phyloP scores from a whole-genome alignment of 2,888 invertebrate species.

The Baronia brevicornis region DNA sequence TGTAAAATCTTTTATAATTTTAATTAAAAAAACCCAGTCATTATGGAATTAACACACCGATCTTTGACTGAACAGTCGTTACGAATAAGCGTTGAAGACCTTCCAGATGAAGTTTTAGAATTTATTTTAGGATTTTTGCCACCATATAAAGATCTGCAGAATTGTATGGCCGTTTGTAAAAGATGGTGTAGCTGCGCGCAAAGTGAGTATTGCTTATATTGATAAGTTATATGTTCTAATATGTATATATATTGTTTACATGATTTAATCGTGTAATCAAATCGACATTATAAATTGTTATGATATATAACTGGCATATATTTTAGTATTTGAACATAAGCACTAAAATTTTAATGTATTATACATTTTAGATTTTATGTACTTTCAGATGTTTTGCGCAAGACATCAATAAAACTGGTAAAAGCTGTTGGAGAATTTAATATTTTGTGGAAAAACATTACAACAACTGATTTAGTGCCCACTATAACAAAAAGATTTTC shows the following conservation, averaged over 20 bases:
- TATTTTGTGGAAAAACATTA: slow-evolving; percentile 82
- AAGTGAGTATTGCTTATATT: slow-evolving; percentile 77
- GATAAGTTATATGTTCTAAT: background rate
- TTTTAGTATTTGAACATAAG: background rate
- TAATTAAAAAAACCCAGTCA: too few relatives aligned
- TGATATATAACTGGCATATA: background rate
- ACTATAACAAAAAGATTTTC: slow-evolving; percentile 94
- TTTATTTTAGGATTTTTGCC: slow-evolving; percentile 92
- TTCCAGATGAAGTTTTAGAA: slow-evolving; percentile 96
- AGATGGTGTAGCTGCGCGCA: slow-evolving; percentile 89
- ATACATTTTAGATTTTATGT: slow-evolving; percentile 18
- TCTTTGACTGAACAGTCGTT: slow-evolving; percentile 44
- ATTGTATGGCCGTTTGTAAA: slow-evolving; percentile 89
- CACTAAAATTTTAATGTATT: background rate
- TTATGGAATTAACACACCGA: slow-evolving; percentile 54
- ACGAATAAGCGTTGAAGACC: slow-evolving; percentile 73
- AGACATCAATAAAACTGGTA: slow-evolving; percentile 82
- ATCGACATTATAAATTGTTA: too few relatives aligned
- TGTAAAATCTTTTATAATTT: too few relatives aligned
- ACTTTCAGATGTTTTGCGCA: slow-evolving; percentile 84
- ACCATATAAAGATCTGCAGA: slow-evolving; percentile 92
- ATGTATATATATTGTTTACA: slow-evolving; percentile 1
- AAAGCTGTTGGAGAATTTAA: slow-evolving; percentile 86
- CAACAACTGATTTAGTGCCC: slow-evolving; percentile 75
- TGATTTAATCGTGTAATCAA: too few relatives aligned